phyloP scores from a whole-genome alignment of 2,888 invertebrate species.

The Calliopum simillimum region DNA sequence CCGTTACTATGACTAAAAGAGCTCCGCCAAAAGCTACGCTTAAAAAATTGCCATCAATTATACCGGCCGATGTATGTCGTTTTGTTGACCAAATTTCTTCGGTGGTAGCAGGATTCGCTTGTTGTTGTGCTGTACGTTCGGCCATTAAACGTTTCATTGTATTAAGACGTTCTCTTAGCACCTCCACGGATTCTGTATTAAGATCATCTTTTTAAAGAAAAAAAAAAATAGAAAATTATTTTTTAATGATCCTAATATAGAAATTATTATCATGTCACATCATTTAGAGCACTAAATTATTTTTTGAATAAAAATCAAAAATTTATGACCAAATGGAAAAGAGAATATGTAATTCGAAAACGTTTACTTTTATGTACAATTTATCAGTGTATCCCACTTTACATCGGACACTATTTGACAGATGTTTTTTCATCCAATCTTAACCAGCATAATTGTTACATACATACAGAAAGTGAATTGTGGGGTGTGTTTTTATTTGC shows the following conservation, averaged over 20 bases:
- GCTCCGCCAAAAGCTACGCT: conserved; percentile 86
- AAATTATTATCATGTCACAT: too few species aligned
- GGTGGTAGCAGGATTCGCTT: conserved; percentile 62
- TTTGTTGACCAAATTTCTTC: conserved; percentile 65
- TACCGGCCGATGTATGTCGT: conserved; percentile 68
- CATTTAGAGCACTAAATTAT: neutral
- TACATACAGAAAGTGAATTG: too few species aligned
- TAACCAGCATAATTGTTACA: too few species aligned
- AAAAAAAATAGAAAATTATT: neutral
- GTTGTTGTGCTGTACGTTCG: conserved; percentile 71
- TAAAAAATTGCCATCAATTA: conserved; percentile 83
- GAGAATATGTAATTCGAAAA: too few species aligned
- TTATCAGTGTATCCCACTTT: too few species aligned
- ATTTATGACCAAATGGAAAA: too few species aligned
- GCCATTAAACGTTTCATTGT: conserved; percentile 87
- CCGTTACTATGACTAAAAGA: conserved; percentile 80
- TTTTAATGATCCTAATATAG: neutral
- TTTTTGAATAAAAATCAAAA: too few species aligned
- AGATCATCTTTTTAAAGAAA: conserved; percentile 60
- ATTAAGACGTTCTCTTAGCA: conserved; percentile 79
- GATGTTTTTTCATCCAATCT: too few species aligned
- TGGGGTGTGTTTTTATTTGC: too few species aligned
- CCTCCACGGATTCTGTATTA: conserved; percentile 80
- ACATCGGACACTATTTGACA: too few species aligned
- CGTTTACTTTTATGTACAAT: too few species aligned